A percentile compares a stretch with the other conserved stretches of the same genome.
Evolutionary conservation across 2,888 invertebrate genomes (phyloP).

Genomic region (Cheiracanthium punctorium): DNA sequence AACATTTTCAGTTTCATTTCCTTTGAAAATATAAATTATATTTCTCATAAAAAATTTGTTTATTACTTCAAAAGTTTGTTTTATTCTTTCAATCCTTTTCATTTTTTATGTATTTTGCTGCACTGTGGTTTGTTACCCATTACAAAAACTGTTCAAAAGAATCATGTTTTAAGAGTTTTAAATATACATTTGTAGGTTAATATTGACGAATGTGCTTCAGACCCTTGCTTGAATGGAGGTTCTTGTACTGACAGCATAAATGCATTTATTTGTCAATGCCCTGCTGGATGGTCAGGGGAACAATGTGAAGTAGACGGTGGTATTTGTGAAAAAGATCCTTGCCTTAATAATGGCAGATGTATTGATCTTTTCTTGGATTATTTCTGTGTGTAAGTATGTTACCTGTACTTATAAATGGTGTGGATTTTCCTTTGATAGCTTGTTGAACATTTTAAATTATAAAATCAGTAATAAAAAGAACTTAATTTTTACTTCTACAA

Average conservation of each 20-base stretch:
- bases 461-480: no score
- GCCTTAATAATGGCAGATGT: slow-evolving; percentile 93
- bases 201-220: slow-evolving; percentile 81
- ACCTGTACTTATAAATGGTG: not conserved
- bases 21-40: no score
- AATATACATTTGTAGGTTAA: slow-evolving; percentile 70
- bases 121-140: no score
- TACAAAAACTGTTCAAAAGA: no score
- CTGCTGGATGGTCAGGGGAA: slow-evolving; percentile 89
- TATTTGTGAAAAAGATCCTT: slow-evolving; percentile 89
- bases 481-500: no score
- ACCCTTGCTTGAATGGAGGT: slow-evolving; percentile 92
- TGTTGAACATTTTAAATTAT: no score
- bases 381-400: slow-evolving; percentile 84
- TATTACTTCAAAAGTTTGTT: no score
- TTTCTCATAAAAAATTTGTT: no score
- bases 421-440: not conserved
- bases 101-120: no score
- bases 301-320: slow-evolving; percentile 92
- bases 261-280: slow-evolving; percentile 87
- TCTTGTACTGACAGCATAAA: slow-evolving; percentile 90
- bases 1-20: no score
- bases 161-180: no score
- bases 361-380: slow-evolving; percentile 93
- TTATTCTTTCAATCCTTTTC: no score